A percentile compares a stretch with the other conserved stretches of the same genome.
Conservation (phyloP, 2,888 invertebrate species). For the Merodon equestris region DNA sequence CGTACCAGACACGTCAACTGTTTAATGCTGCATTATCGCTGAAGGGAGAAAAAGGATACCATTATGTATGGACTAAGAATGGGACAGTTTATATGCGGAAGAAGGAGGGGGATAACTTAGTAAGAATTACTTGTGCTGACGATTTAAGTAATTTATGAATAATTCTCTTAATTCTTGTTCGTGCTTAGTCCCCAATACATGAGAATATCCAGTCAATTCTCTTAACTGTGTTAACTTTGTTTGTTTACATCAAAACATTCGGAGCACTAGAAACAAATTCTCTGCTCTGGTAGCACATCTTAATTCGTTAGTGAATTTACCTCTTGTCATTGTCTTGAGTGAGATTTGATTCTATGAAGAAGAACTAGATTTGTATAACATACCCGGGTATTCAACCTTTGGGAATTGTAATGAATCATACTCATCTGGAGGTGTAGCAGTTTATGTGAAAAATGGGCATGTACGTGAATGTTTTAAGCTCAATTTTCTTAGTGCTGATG, state of each 20-base stretch:
- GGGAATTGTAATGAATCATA: conserved; percentile 11
- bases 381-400: conserved; percentile 4
- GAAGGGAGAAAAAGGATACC: conserved; percentile 12
- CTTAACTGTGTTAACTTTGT: conserved; percentile 9
- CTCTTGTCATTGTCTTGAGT: conserved; percentile 16
- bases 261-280: conserved; percentile 11
- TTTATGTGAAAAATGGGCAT: conserved; percentile 14
- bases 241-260: conserved; percentile 27
- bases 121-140: conserved; percentile 13
- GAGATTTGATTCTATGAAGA: conserved; percentile 14
- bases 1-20: conserved; percentile 28
- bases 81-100: conserved; percentile 30
- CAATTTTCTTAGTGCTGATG: conserved; percentile 1
- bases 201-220: conserved; percentile 21
- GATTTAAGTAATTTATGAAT: conserved; percentile 27
- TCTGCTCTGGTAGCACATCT: not conserved
- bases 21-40: conserved; percentile 23
- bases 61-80: conserved; percentile 39
- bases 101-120: conserved; percentile 11
- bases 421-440: conserved; percentile 4
- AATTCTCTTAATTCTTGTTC: conserved; percentile 20
- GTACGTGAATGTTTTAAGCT: not conserved
- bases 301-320: conserved; percentile 2
- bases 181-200: conserved; percentile 11
- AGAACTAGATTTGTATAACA: conserved; percentile 17